Conservation (phyloP, 2,888 invertebrate genomes). For the Ophioninae sp. region DNA sequence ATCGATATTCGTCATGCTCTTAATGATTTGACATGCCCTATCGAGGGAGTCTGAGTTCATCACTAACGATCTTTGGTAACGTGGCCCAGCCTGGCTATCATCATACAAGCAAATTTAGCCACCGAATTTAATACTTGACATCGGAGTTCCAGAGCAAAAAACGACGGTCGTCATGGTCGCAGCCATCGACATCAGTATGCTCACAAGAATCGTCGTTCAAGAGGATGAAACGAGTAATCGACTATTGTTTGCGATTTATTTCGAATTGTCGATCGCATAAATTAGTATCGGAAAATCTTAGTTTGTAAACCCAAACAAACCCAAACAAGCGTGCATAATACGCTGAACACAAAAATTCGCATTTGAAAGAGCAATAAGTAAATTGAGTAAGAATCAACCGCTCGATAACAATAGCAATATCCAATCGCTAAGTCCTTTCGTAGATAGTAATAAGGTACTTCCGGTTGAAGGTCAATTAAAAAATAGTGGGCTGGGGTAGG, state of each 20-base stretch:
- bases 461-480: conserved; percentile 64
- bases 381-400: background rate
- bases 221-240: conserved; percentile 9
- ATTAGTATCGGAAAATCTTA: background rate
- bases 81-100: conserved; percentile 56
- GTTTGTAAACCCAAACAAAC: background rate
- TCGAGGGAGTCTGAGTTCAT: conserved; percentile 59
- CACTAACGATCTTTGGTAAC: conserved; percentile 48
- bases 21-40: conserved; percentile 33
- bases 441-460: conserved; percentile 62
- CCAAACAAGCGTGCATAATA: background rate
- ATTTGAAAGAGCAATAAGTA: background rate
- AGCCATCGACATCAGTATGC: background rate
- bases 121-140: background rate
- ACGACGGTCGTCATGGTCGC: background rate
- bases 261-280: background rate
- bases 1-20: too few species aligned
- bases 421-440: conserved; percentile 61
- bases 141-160: background rate
- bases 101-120: conserved; percentile 45
- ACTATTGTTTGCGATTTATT: conserved; percentile 3
- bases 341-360: background rate
- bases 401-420: conserved; percentile 30
- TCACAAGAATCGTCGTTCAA: conserved; percentile 9
- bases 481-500: too few species aligned